These are phyloP conservation scores for Grantiella picta DNA, from an alignment of 2,113 vertebrate species.

Conservation along the genomic window DNA sequence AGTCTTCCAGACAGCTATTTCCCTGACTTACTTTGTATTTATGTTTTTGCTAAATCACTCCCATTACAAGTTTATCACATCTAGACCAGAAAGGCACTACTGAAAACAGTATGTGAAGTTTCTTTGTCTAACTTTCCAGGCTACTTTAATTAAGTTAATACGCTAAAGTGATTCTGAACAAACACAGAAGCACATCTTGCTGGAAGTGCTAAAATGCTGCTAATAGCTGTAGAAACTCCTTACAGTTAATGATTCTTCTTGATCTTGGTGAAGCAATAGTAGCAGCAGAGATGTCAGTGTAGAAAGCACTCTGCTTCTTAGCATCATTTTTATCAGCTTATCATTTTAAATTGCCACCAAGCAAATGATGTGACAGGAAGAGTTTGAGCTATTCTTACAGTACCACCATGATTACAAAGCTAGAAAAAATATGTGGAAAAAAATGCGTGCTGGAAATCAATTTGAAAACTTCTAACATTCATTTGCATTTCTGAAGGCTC, in stretches of 20 bases:
- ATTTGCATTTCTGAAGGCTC: conserved; percentile 18
- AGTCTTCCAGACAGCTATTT: background rate
- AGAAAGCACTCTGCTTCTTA: background rate
- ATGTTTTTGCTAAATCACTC: background rate
- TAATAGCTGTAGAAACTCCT: background rate
- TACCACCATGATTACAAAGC: background rate
- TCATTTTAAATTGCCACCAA: background rate
- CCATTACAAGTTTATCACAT: background rate
- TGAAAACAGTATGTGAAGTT: background rate
- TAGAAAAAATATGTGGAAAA: background rate
- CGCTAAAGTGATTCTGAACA: background rate
- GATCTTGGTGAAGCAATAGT: background rate
- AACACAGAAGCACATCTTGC: background rate
- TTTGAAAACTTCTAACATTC: background rate
- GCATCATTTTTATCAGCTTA: background rate
- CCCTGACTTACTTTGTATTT: background rate
- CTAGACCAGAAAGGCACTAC: background rate
- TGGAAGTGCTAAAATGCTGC: background rate
- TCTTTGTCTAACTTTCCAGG: background rate
- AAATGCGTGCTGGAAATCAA: background rate
- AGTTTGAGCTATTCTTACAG: background rate
- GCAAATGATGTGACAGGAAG: background rate
- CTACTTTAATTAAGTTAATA: background rate
- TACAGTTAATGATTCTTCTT: background rate
- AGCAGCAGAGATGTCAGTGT: background rate